A percentile compares a stretch with the other conserved stretches of the same genome.
phyloP scores from a whole-genome alignment of 2,797 vertebrate genomes.

The Mus caroli region DNA sequence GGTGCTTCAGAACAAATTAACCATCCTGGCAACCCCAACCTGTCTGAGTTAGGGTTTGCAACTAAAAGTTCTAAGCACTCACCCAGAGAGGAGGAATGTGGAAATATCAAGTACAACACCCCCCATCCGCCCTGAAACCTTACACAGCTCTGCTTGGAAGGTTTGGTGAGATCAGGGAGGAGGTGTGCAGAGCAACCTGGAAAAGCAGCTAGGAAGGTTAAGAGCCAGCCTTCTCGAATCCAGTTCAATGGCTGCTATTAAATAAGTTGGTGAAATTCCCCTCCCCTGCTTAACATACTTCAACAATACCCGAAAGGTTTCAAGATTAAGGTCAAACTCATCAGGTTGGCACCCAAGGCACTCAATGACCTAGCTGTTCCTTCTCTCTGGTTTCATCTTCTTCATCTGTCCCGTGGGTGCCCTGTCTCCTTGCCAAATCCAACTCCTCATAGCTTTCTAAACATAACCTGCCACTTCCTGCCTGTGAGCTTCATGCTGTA shows the following conservation, averaged over 20 bases:
- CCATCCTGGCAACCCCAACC: not conserved
- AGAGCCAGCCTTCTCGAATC: conserved; percentile 22
- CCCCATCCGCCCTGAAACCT: not conserved
- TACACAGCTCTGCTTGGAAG: not conserved
- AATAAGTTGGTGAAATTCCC: conserved; percentile 54
- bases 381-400: conserved; percentile 2
- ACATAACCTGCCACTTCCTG: not conserved
- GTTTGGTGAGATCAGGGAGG: not conserved
- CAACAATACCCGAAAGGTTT: conserved; percentile 65
- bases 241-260: conserved; percentile 16
- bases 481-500: not conserved
- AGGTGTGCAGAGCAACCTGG: not conserved
- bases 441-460: conserved; percentile 46
- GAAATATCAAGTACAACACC: not conserved
- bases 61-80: not conserved
- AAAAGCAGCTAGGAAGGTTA: not conserved
- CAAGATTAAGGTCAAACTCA: conserved; percentile 71
- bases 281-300: conserved; percentile 62
- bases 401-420: not conserved
- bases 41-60: not conserved
- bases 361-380: conserved; percentile 35
- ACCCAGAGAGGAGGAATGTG: not conserved
- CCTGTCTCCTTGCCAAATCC: not conserved
- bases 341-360: conserved; percentile 59
- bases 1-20: not conserved